phyloP scores from a whole-genome alignment of 2,113 vertebrate genomes.

The Upupa epops region DNA sequence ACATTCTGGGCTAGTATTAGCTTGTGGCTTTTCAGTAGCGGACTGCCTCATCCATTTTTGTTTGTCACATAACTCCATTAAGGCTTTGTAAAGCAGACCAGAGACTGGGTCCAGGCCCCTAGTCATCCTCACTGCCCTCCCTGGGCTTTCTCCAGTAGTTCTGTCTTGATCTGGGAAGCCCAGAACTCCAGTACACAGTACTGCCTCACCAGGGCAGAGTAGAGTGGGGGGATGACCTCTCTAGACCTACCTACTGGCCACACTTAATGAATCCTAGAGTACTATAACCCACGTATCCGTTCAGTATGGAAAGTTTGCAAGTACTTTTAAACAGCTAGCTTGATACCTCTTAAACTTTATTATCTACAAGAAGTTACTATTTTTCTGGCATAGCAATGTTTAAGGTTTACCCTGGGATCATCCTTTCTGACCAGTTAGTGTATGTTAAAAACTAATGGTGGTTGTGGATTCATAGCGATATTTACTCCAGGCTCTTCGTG shows the following conservation, averaged over 20 bases:
- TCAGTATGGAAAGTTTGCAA: not conserved
- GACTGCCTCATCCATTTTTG: not conserved
- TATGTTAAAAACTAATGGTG: not conserved
- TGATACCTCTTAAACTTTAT: not conserved
- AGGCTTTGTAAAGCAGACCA: not conserved
- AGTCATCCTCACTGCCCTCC: too few species aligned
- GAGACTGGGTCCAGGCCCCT: not conserved
- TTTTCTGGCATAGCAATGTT: not conserved
- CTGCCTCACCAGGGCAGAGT: too few species aligned
- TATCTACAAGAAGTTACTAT: not conserved
- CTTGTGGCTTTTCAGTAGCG: not conserved
- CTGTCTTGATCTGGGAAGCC: too few species aligned
- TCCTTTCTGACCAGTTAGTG: not conserved
- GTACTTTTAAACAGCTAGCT: not conserved
- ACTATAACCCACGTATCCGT: not conserved
- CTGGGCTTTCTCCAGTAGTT: too few species aligned
- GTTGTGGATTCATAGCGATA: not conserved
- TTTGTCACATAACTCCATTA: rapidly evolving
- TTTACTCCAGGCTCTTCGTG: not conserved
- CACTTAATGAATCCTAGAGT: not conserved
- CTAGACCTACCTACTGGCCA: too few species aligned
- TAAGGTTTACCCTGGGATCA: not conserved
- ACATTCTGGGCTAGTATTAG: not conserved
- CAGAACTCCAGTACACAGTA: too few species aligned
- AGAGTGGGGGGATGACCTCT: too few species aligned